These are phyloP conservation scores for Trichopoda pennipes DNA, from an alignment of 2,888 invertebrate genomes.

Conservation along the genomic window DNA sequence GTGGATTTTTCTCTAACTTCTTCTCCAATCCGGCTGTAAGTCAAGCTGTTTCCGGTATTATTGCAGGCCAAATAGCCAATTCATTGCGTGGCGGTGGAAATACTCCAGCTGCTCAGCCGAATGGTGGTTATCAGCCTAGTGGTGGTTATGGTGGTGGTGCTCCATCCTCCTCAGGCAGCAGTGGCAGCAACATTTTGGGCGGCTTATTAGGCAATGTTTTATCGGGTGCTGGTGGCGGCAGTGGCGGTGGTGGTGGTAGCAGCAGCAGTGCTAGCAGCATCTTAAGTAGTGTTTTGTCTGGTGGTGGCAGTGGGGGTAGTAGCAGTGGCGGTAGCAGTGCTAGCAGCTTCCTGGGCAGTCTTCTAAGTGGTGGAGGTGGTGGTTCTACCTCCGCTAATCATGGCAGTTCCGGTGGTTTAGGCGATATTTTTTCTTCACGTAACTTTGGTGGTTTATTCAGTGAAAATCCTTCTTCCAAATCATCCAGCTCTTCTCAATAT, in stretches of 20 bases:
- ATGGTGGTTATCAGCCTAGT: constrained; percentile 74
- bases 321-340: constrained; percentile 67
- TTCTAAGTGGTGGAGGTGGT: constrained; percentile 71
- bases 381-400: constrained; percentile 25
- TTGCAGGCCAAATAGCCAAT: constrained; percentile 80
- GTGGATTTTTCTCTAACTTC: constrained; percentile 79
- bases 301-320: constrained; percentile 69
- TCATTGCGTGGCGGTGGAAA: constrained; percentile 75
- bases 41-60: constrained; percentile 79
- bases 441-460: constrained; percentile 80
- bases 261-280: constrained; percentile 72
- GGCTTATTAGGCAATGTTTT: constrained; percentile 75
- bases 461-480: constrained; percentile 76
- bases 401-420: constrained; percentile 72
- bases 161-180: constrained; percentile 70
- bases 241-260: constrained; percentile 70
- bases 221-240: constrained; percentile 71
- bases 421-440: constrained; percentile 78
- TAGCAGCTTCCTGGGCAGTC: constrained; percentile 69
- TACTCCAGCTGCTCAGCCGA: constrained; percentile 63
- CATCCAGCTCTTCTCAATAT: constrained; percentile 63
- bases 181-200: constrained; percentile 75
- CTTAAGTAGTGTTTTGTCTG: constrained; percentile 73
- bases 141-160: constrained; percentile 73
- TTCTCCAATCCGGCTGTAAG: constrained; percentile 79